A percentile compares a stretch with the other conserved stretches of the same genome.
These are phyloP conservation scores for Platygyra sinensis DNA, from an alignment of 64 coral and sea anemone genomes.

Conservation along the genomic window DNA sequence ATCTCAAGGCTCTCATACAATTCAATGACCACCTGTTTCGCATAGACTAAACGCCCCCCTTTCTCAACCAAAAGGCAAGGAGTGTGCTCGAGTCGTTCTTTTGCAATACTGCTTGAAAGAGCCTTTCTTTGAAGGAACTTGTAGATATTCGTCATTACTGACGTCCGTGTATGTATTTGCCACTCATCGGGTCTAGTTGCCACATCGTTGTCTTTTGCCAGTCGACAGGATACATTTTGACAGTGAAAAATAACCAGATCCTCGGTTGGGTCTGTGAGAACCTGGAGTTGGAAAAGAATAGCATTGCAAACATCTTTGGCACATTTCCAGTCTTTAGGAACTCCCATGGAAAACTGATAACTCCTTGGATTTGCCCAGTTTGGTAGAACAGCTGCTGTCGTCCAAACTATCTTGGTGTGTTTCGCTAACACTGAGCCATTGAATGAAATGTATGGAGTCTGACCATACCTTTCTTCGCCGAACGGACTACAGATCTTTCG, in stretches of 20 bases:
- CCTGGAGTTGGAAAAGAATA: not conserved
- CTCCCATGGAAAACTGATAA: not conserved
- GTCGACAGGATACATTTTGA: conserved; percentile 22
- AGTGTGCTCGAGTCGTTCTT: not conserved
- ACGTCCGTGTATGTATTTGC: not conserved
- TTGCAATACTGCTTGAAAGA: not conserved
- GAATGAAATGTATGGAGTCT: conserved; percentile 6
- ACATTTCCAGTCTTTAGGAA: too few species aligned
- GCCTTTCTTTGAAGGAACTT: not conserved
- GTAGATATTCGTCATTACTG: conserved; percentile 35
- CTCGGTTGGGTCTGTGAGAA: not conserved
- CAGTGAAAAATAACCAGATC: conserved; percentile 11
- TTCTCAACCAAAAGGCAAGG: conserved; percentile 23
- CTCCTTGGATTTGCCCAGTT: conserved; percentile 28
- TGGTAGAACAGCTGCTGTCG: not conserved
- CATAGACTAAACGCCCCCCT: not conserved
- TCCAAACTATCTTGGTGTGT: not conserved
- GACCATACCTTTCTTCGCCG: conserved; percentile 13
- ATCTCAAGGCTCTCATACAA: conserved; percentile 14
- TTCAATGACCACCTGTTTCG: conserved; percentile 30
- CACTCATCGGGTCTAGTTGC: too few species aligned
- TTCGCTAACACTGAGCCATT: not conserved
- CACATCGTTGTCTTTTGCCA: conserved; percentile 5
- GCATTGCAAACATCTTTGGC: too few species aligned
- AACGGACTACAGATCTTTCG: too few species aligned